Base-by-base conservation (phyloP, 2,113 vertebrate genomes). In the Phaethornis superciliosus region DNA sequence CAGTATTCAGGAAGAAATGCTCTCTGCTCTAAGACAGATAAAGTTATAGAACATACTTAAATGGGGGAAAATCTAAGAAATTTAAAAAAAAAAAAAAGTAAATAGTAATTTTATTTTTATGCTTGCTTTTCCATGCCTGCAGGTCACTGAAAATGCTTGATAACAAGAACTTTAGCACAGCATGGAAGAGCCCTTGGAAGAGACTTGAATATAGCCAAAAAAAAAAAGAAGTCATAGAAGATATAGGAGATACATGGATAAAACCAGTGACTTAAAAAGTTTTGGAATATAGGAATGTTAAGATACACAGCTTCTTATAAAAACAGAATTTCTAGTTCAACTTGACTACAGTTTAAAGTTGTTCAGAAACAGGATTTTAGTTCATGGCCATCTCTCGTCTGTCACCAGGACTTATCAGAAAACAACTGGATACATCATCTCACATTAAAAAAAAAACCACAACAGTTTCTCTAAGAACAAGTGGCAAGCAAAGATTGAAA, bases 71-170 rank as follows among this genome's bases (percentile, higher is more conserved):
- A 60, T 19, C 15, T 83, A 30, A 55, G 19, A 47, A 67, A 3
- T 0, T 0, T 6, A 20, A 15, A 9, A 21, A 7, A 69, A 69
- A 47, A 47, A 20, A 47, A 47, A 21, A 7, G 14, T 1, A 69
- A 55, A 60, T 4, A 15, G 7, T 32, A 2, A 7, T 76, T 64
- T 55, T 54, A 44, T 20, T 76, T 51, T 65, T 49, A 18, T 81
- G 17, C 20, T 63, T 76, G 32, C 21, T 85, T 90, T 76, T 79
- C 11, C 27, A 52, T 47, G 37, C 44, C 30, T 63, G 6, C 22
- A 21, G 17, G 7, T 58, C 6, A 23, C 78, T 44, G 37, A 26
- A 81, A 74, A 87, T 71, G 28, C 32, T 55, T 56, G 12, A n/a
- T 69, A 79, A 58, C 4, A 1, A 69, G 33, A 69, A 65, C 65